Percentiles rank a stretch among this genome's conserved stretches.
phyloP scores from a whole-genome alignment of 35 echinoderm and acorn worm genomes.

The Ophioderma brevispina region DNA sequence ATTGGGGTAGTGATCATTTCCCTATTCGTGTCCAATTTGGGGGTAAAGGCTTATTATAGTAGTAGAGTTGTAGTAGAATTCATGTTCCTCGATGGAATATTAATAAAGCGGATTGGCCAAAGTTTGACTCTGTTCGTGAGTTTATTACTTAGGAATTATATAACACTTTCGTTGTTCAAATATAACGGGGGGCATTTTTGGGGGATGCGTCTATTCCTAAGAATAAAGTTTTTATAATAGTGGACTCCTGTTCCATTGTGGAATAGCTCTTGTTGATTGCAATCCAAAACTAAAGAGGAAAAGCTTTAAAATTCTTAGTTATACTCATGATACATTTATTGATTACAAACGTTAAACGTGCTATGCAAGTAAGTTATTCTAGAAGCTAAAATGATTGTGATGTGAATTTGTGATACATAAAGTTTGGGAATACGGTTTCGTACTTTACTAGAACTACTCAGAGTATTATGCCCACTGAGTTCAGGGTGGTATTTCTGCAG shows the following conservation, averaged over 20 bases:
- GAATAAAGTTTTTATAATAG: background rate
- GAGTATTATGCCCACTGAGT: too few relatives aligned
- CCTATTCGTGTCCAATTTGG: background rate
- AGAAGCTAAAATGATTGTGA: background rate
- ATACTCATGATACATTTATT: background rate
- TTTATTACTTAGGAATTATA: background rate
- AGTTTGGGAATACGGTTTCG: background rate
- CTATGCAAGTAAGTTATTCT: background rate
- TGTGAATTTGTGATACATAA: background rate
- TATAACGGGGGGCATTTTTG: background rate
- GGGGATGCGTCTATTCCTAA: background rate
- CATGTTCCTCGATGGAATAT: background rate
- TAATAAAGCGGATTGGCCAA: background rate
- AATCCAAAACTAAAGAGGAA: background rate
- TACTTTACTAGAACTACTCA: background rate
- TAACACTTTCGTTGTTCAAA: background rate
- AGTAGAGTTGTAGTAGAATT: too few relatives aligned
- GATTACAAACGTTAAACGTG: background rate
- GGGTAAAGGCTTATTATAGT: background rate
- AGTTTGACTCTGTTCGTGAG: background rate
- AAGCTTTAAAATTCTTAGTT: background rate
- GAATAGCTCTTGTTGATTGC: background rate
- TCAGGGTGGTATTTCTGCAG: too few relatives aligned
- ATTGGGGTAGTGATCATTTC: background rate
- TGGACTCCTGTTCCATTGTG: background rate